Conservation (phyloP, 1,140 invertebrate genomes). For the Ctenoplectra terminalis region DNA sequence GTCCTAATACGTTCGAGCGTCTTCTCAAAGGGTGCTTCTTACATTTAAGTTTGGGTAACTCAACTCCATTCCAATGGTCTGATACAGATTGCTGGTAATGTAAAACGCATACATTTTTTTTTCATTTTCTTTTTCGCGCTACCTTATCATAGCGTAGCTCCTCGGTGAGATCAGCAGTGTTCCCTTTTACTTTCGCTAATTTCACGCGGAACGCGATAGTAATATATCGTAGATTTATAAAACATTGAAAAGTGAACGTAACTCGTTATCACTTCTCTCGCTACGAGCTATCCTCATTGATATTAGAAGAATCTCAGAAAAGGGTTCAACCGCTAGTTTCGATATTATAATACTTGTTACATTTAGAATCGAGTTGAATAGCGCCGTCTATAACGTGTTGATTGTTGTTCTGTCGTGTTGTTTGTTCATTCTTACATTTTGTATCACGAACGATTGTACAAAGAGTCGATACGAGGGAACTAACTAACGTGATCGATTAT, state of each 20-base stretch:
- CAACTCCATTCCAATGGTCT: neutral
- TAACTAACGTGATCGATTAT: neutral
- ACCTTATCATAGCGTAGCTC: neutral
- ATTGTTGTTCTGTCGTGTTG: constrained; percentile 63
- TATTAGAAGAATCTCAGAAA: constrained; percentile 37
- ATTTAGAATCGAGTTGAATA: constrained; percentile 43
- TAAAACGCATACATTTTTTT: constrained; percentile 21
- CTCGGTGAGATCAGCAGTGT: constrained; percentile 42
- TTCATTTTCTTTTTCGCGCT: too few species aligned
- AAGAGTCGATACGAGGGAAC: neutral
- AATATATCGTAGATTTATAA: constrained; percentile 17
- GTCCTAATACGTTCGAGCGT: neutral
- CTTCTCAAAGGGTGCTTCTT: neutral
- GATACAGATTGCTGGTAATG: neutral
- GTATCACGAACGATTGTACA: constrained; percentile 11
- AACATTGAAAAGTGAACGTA: neutral
- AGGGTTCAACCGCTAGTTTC: constrained; percentile 8
- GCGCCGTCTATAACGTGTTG: constrained; percentile 45
- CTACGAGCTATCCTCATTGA: constrained; percentile 1
- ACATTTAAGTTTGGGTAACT: neutral
- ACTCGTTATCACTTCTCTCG: neutral
- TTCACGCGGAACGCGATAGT: neutral
- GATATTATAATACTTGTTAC: constrained; percentile 16
- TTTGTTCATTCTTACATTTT: constrained; percentile 25
- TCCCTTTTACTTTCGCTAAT: constrained; percentile 1